A percentile compares a stretch with the other conserved stretches of the same genome.
Evolutionary conservation across 2,113 vertebrate species (phyloP).

Genomic region (Cepphus grylle): DNA sequence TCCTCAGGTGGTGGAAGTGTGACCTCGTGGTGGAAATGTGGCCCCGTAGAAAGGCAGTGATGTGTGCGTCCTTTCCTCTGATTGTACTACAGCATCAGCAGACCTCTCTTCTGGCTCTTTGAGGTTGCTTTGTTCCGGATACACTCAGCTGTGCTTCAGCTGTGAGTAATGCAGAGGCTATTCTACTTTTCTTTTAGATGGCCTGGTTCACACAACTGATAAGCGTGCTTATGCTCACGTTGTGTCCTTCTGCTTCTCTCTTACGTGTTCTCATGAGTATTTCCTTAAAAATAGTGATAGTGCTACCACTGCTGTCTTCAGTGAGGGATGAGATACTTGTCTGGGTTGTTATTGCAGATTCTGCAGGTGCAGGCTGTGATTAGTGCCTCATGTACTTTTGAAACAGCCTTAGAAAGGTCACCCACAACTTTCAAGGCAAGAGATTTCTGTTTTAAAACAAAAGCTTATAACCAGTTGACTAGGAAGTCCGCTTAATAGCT

Average conservation of each 20-base stretch:
- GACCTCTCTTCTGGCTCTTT: background rate
- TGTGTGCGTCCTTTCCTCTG: background rate
- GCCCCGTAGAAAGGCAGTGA: background rate
- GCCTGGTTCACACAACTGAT: background rate
- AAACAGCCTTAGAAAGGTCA: background rate
- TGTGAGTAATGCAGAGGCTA: slow-evolving; percentile 27
- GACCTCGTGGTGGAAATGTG: background rate
- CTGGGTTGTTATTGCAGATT: background rate
- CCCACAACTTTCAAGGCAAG: background rate
- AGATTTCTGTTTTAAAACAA: background rate
- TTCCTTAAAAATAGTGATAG: background rate
- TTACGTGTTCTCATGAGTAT: background rate
- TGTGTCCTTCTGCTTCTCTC: background rate
- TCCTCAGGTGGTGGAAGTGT: background rate
- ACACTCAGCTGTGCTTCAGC: background rate
- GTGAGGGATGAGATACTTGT: background rate
- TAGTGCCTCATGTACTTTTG: background rate
- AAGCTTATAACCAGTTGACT: background rate
- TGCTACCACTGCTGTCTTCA: background rate
- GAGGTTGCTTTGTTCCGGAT: background rate
- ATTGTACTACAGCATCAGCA: background rate
- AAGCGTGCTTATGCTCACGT: background rate
- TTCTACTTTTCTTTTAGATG: background rate
- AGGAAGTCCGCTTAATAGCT: background rate
- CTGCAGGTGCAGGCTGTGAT: background rate